Base-by-base conservation (phyloP, 1,140 invertebrate genomes). In the Drosophila biarmipes region DNA sequence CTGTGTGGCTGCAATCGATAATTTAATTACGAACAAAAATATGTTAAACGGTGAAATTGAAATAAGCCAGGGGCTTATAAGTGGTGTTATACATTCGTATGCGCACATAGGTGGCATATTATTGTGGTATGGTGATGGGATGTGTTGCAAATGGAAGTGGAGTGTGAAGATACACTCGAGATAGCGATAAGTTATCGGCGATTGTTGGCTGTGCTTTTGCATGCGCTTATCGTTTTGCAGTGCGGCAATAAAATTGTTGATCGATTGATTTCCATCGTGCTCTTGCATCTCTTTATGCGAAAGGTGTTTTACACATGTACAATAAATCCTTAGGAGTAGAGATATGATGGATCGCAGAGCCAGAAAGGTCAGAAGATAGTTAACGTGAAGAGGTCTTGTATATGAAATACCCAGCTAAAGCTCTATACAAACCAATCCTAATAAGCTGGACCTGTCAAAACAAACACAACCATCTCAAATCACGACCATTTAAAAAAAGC, bases 1-100 rank as follows among this genome's bases (percentile, higher is more conserved):
- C 53, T 63, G 53, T 63, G 53, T 48, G 42, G 56, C 21, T 55
- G 62, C 66, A 85, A 85, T 85, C 80, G 80, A 85, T 85, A 86
- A 69, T 68, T 86, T 77, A 77, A 86, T 85, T 80, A 77, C 74
- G 46, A 73, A 35, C 35, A 46, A 67, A 67, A 67, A 67, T 67
- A 67, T 67, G 59, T 67, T 67, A 52, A 67, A 67, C 63, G 45
- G 63, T 61, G 59, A 57, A 62, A 76, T 73, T 72, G 37, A 57
- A 76, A 78, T 53, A 24, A 57, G 19, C 12, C 27, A 49, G 46
- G 1, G 21, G 45, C 12, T 46, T 46, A 27, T 27, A 46, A 46
- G 45, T 46, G 45, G 6, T 46, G n/a, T 46, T 46, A 46, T n/a
- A 46, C n/a, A 17, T 2, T 6, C 7, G 35, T n/a, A 15, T n/a